These are phyloP conservation scores for Sebastiscus albofasciatus DNA, from an alignment of 2,797 vertebrate genomes.

Conservation along the genomic window DNA sequence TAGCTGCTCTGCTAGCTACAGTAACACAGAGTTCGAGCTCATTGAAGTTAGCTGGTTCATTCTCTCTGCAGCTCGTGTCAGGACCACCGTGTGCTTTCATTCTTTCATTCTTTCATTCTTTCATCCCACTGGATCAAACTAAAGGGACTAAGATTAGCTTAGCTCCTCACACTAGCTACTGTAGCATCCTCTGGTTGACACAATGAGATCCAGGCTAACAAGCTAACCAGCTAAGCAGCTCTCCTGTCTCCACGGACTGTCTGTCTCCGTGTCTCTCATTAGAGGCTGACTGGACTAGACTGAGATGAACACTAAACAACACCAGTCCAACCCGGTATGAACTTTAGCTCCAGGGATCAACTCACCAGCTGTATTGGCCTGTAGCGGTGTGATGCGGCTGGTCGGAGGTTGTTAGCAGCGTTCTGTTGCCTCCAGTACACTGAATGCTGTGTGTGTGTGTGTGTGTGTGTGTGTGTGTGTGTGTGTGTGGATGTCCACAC, in stretches of 20 bases:
- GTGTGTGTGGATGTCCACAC: slow-evolving; percentile 70
- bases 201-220: slow-evolving; percentile 51
- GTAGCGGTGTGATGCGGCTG: not conserved
- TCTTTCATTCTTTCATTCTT: not conserved
- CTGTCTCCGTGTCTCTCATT: slow-evolving; percentile 19
- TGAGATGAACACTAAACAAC: not conserved
- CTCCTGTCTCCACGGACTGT: slow-evolving; percentile 7
- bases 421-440: slow-evolving; percentile 11
- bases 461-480: not conserved
- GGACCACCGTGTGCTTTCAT: not conserved
- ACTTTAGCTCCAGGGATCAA: not conserved
- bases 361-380: slow-evolving; percentile 53
- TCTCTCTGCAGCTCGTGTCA: not conserved
- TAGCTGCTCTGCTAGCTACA: slow-evolving; percentile 40
- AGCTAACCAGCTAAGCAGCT: slow-evolving; percentile 60
- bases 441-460: slow-evolving; percentile 14
- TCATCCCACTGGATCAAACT: not conserved
- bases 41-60: not conserved
- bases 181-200: not conserved
- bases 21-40: slow-evolving; percentile 16
- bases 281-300: slow-evolving; percentile 12
- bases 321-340: not conserved
- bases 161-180: not conserved
- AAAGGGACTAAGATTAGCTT: not conserved
- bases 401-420: slow-evolving; percentile 23